Evolutionary conservation across 1,140 invertebrate species (phyloP), one percentile per base, ranked within the genome.

Genomic region (Cotesia typhae): DNA sequence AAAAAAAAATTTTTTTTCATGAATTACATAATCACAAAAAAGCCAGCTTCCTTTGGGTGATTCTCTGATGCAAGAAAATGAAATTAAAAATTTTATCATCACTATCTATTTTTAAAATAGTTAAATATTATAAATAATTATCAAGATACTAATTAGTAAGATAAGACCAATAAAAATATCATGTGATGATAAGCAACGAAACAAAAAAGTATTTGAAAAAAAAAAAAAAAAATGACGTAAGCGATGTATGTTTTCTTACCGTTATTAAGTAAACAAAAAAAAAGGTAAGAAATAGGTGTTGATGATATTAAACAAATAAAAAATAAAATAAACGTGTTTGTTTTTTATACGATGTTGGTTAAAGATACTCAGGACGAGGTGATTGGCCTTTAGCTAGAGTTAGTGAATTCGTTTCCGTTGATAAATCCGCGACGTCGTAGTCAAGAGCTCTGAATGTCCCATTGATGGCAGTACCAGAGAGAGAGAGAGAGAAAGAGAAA

Each of bases 381-480:
- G 63, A 65, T 51, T 65, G 63, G 41, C 63, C 70, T 71, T 14
- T 36, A 20, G 38, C 2, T n/a, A 12, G 53, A 12, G 47, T 59
- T 55, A 66, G 60, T 69, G 28, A 78, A 77, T 12, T 77, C 76
- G 75, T 78, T 80, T 78, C 71, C 84, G 84, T 86, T 86, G 84
- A 86, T 85, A 83, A 86, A 85, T 84, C 78, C 83, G 77, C 78
- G 77, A 78, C 74, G 76, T 77, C 75, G 77, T 77, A 74, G 76
- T 77, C 75, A 74, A 75, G 75, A 77, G 77, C 41, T 79, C 80
- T 85, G 82, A 86, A 86, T 85, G 84, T 82, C 76, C 84, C 83
- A 86, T 85, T 86, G 83, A 85, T 85, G 82, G 83, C 75, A 80
- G 72, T 70, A 78, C 71, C 74, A 65, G 68, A 70, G 35, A 71